Percentiles rank a stretch among this genome's conserved stretches.
Conservation (phyloP, 2,888 invertebrate genomes). For the Andrena praecox region DNA sequence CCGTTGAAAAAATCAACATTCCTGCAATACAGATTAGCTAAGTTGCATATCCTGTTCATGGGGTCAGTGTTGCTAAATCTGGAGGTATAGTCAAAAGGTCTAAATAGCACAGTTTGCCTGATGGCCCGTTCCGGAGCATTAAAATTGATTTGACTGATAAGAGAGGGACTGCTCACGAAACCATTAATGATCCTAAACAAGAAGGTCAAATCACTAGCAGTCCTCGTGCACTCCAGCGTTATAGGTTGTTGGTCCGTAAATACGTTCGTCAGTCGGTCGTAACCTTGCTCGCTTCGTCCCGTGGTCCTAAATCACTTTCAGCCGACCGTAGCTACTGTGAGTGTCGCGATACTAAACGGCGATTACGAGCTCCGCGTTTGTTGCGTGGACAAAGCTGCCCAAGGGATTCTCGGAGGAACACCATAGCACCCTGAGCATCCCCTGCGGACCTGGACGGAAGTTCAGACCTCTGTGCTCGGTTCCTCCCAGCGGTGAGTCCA, state of each 20-base stretch:
- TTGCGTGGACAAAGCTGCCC: slow-evolving; percentile 48
- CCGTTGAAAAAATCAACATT: too few relatives aligned
- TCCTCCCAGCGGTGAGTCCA: background rate
- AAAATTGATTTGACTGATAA: too few relatives aligned
- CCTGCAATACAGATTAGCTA: too few relatives aligned
- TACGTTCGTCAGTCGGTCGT: slow-evolving; percentile 55
- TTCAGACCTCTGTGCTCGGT: background rate
- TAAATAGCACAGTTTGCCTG: too few relatives aligned
- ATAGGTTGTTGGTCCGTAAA: slow-evolving; percentile 61
- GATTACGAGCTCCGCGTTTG: slow-evolving; percentile 69
- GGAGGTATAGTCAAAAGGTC: too few relatives aligned
- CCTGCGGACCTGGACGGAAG: background rate
- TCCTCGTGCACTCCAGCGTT: too few relatives aligned
- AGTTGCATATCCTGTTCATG: too few relatives aligned
- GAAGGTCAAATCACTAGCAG: too few relatives aligned
- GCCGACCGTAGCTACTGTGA: slow-evolving; percentile 43
- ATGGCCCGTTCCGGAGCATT: too few relatives aligned
- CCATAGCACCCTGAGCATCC: background rate
- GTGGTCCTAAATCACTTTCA: slow-evolving; percentile 71
- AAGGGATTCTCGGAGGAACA: background rate
- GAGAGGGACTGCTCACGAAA: too few relatives aligned
- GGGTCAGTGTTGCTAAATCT: too few relatives aligned
- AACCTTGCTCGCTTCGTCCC: slow-evolving; percentile 62
- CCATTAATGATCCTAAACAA: too few relatives aligned
- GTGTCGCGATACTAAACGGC: slow-evolving; percentile 46